Conservation (phyloP, 2,797 vertebrate species). For the Leptatherina wallacei region DNA sequence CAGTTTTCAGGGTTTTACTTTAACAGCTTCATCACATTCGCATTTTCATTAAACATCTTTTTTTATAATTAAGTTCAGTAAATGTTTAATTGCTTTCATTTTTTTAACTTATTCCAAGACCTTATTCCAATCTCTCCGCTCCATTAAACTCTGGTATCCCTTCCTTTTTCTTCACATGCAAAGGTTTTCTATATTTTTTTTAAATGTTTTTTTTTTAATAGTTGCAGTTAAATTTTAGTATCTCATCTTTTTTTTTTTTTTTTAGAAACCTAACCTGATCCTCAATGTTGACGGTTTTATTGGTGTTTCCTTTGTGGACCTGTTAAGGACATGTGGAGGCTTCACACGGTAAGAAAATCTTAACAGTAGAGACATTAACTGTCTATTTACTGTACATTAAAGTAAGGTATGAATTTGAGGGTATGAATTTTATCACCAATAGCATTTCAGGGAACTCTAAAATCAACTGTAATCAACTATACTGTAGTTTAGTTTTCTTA, state of each 20-base stretch:
- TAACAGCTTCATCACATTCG: no score
- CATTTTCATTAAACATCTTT: background rate
- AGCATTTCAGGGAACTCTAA: no score
- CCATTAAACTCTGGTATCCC: background rate
- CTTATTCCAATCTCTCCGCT: background rate
- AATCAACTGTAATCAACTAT: no score
- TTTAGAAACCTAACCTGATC: slow-evolving; percentile 97
- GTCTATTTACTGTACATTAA: background rate
- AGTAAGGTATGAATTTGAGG: background rate
- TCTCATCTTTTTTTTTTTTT: background rate
- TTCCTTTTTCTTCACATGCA: background rate
- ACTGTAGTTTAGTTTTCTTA: no score
- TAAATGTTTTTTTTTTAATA: background rate
- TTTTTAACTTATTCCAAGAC: background rate
- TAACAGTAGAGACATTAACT: background rate
- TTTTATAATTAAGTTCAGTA: background rate
- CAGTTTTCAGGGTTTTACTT: no score
- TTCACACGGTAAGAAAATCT: slow-evolving; percentile 90
- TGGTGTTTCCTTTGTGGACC: slow-evolving; percentile 94
- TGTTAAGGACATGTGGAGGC: slow-evolving; percentile 93
- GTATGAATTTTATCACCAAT: background rate
- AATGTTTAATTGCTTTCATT: no score
- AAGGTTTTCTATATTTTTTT: background rate
- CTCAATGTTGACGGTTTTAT: slow-evolving; percentile 97
- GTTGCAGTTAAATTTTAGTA: background rate